Conservation (phyloP, 1,140 invertebrate species). For the Branchinecta lynchi region DNA sequence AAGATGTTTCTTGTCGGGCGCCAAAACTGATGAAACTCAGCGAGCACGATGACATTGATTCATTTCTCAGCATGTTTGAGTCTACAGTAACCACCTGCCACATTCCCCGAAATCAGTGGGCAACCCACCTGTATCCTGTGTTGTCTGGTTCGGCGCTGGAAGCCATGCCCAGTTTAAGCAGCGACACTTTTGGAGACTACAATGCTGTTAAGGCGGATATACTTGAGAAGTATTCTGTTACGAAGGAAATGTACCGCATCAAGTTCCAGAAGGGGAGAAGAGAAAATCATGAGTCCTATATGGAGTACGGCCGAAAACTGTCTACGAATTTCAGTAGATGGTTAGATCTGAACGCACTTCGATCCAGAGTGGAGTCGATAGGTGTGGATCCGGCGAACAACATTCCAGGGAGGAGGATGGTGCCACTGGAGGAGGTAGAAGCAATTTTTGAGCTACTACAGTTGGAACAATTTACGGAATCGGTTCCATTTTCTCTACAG, state of each 20-base stretch:
- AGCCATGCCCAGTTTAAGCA: no score
- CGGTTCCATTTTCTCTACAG: no score
- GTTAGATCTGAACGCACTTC: no score
- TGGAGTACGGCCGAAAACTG: no score
- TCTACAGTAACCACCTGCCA: neutral
- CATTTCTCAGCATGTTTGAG: constrained; percentile 1
- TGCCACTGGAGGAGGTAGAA: constrained; percentile 3
- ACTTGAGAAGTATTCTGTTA: constrained; percentile 9
- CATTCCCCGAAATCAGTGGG: neutral
- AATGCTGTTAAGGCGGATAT: neutral
- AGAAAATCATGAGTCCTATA: no score
- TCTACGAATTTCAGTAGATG: no score
- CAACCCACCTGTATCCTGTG: neutral
- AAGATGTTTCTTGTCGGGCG: no score
- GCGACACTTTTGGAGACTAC: no score
- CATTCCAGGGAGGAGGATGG: neutral
- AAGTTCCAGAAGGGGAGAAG: no score
- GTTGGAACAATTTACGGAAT: no score
- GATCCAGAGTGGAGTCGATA: neutral
- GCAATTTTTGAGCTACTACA: constrained; percentile 4
- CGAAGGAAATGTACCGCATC: neutral
- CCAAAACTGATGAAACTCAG: no score
- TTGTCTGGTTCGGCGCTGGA: neutral
- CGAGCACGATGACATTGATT: neutral
- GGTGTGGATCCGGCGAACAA: no score